A percentile compares a stretch with the other conserved stretches of the same genome.
phyloP scores from a whole-genome alignment of 2,797 vertebrate species.

The Harpagifer antarcticus region DNA sequence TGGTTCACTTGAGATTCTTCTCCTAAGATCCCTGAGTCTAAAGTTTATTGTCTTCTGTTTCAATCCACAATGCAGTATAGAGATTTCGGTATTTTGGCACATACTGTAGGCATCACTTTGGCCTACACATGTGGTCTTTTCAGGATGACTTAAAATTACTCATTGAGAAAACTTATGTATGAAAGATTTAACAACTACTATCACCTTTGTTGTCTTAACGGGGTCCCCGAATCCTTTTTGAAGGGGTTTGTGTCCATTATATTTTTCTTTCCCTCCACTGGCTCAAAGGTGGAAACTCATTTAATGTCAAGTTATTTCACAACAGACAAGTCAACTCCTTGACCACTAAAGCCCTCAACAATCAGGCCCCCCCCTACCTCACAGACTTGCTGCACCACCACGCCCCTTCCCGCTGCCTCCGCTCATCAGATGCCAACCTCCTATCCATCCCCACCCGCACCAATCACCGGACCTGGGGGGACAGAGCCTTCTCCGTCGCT shows the following conservation, averaged over 20 bases:
- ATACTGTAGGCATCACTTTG: neutral
- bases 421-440: too few relatives aligned
- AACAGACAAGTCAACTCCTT: neutral
- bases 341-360: too few relatives aligned
- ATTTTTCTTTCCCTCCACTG: too few relatives aligned
- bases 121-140: neutral
- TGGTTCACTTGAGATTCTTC: conserved; percentile 23
- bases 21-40: neutral
- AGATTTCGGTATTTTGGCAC: neutral
- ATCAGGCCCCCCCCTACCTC: too few relatives aligned
- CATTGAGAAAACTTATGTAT: neutral
- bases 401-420: too few relatives aligned
- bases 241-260: neutral
- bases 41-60: neutral
- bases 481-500: too few relatives aligned
- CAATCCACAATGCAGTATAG: neutral
- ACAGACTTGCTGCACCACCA: too few relatives aligned
- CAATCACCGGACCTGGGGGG: too few relatives aligned
- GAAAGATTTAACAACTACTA: neutral
- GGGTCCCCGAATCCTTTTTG: neutral
- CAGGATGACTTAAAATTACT: neutral
- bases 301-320: too few relatives aligned
- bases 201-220: neutral
- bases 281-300: too few relatives aligned
- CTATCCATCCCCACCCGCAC: too few relatives aligned